These are phyloP conservation scores for Anagyrus pseudococci DNA, from an alignment of 2,888 invertebrate genomes.

Conservation along the genomic window DNA sequence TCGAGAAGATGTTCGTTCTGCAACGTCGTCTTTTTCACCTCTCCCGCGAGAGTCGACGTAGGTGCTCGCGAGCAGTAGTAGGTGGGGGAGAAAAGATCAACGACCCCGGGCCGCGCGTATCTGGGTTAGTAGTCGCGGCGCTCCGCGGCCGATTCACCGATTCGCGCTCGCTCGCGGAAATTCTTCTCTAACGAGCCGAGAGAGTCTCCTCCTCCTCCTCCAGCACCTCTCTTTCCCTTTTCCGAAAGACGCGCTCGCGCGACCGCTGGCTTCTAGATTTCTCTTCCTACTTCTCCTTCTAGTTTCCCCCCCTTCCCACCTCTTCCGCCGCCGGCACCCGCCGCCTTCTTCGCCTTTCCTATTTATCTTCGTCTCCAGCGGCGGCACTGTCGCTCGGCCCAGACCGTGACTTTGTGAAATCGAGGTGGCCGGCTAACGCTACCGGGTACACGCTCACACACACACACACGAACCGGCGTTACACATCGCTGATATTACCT, in stretches of 20 bases:
- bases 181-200: constrained; percentile 52
- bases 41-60: no score
- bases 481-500: not conserved
- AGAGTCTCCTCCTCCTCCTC: not conserved
- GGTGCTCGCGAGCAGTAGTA: no score
- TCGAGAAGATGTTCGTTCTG: not conserved
- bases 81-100: constrained; percentile 55
- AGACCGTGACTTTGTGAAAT: constrained; percentile 45
- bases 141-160: constrained; percentile 54
- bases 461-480: not conserved
- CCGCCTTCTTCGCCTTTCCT: not conserved
- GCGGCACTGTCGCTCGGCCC: constrained; percentile 25
- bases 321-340: not conserved
- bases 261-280: not conserved
- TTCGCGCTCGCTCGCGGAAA: constrained; percentile 60
- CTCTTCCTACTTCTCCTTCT: no score
- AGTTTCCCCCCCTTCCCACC: not conserved
- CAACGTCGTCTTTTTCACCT: not conserved
- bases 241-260: constrained; percentile 4
- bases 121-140: constrained; percentile 62
- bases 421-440: constrained; percentile 16
- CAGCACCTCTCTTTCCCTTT: constrained; percentile 18
- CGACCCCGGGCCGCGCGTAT: constrained; percentile 58
- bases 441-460: not conserved
- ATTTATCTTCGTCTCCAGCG: no score